Percentiles rank a stretch among this genome's conserved stretches.
phyloP scores from a whole-genome alignment of 2,888 invertebrate genomes.

The Timandra comae region DNA sequence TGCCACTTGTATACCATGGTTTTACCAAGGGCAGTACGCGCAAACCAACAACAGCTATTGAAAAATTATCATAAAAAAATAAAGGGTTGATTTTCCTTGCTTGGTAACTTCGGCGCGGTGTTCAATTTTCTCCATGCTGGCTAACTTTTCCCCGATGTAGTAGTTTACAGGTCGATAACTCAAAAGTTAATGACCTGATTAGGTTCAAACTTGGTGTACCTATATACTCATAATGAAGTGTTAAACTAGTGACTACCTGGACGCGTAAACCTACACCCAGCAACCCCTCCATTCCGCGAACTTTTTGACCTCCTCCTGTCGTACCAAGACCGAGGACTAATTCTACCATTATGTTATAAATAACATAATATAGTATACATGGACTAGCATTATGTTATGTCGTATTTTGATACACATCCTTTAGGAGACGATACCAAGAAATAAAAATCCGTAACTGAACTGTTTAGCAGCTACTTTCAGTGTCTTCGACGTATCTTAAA shows the following conservation, averaged over 20 bases:
- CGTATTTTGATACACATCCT: no score
- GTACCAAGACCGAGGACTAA: no score
- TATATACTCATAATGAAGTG: background rate
- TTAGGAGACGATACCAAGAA: no score
- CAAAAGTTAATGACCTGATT: background rate
- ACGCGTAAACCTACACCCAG: background rate
- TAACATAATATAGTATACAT: no score
- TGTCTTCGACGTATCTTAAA: no score
- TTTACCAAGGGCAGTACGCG: slow-evolving; percentile 21
- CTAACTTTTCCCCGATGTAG: background rate
- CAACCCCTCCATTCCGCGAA: background rate
- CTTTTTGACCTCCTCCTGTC: background rate
- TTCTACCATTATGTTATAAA: no score
- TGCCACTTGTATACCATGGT: slow-evolving; percentile 25
- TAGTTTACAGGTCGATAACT: background rate
- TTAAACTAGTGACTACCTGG: background rate
- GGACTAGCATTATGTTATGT: no score
- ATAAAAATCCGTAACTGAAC: no score
- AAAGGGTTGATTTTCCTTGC: slow-evolving; percentile 19
- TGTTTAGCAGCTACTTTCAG: no score
- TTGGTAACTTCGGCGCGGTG: slow-evolving; percentile 23
- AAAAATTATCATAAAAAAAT: slow-evolving; percentile 18
- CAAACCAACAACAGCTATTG: slow-evolving; percentile 21
- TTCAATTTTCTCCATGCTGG: slow-evolving; percentile 5
- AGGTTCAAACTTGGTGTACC: background rate